Base-by-base conservation (phyloP, 2,113 vertebrate species). In the Hiodon alosoides region DNA sequence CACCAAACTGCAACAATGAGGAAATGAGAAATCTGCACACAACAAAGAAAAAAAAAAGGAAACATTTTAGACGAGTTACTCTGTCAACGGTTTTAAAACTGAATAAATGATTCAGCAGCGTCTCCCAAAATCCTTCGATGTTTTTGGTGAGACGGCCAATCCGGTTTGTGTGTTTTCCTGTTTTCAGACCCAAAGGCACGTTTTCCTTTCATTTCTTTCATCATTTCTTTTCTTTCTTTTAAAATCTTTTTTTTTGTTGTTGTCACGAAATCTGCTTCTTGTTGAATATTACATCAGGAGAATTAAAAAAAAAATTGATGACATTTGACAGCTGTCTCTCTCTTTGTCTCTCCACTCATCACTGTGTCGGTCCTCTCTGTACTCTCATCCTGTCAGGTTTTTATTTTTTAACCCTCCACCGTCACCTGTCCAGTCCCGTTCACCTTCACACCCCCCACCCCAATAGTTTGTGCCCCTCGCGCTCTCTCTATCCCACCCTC, bases 41-140 rank as follows among this genome's bases (percentile, higher is more conserved):
- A 31, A 31, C n/a, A 8, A 46, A 72, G 70, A 69, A 54, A 75
- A 77, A 31, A 14, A 61, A 9, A 11, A 14, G 8, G 7, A 14
- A 77, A 77, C 78, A 80, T 83, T 80, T 69, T 78, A 78, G n/a
- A 51, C 51, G 58, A 79, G 73, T 76, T 64, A 79, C 78, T 48
- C 66, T 75, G 72, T 70, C 61, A 9, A 54, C 2, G 13, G 10
- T 78, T 79, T 60, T 62, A 48, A 82, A 83, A 79, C 69, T 74
- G 72, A 79, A 80, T 79, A 11, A 83, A 83, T 82, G 77, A 85
- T 78, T 76, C 70, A 82, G 69, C 61, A 48, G 61, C 17, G 6
- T 57, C 60, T 47, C 47, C 7, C 7, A 16, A 13, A 46, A 55
- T 71, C 10, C 66, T 14, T 11, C 46, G 53, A 72, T 73, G 70